Conservation (phyloP, 2,113 vertebrate genomes). For the Lonchura striata region DNA sequence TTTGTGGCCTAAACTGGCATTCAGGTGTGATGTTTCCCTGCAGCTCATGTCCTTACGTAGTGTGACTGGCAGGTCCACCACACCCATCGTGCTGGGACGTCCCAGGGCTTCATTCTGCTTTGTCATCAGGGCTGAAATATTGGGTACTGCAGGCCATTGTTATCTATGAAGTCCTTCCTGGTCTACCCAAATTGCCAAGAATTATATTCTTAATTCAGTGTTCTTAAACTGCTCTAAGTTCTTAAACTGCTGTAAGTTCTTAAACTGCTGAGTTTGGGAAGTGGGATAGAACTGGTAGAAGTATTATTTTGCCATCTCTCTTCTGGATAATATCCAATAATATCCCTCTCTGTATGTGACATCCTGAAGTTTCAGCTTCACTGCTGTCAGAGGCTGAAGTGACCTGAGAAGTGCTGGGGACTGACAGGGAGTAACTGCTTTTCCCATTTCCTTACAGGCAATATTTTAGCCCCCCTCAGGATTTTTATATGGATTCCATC, state of each 20-base stretch:
- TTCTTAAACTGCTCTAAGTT: not conserved
- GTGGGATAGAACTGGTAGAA: not conserved
- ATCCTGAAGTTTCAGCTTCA: not conserved
- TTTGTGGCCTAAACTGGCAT: not conserved
- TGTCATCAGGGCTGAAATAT: not conserved
- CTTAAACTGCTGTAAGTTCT: not conserved
- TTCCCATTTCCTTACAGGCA: constrained; percentile 56
- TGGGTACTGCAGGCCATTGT: not conserved
- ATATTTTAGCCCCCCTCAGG: constrained; percentile 49
- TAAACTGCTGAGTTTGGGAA: not conserved
- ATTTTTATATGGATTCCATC: constrained; percentile 52
- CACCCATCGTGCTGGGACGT: fast-evolving
- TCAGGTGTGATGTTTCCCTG: not conserved
- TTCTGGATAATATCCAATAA: not conserved
- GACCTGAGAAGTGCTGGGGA: not conserved
- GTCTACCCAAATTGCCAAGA: not conserved
- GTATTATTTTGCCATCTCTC: not conserved
- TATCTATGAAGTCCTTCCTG: not conserved
- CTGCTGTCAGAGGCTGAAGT: not conserved
- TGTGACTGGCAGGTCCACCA: not conserved
- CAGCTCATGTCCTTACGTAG: fast-evolving
- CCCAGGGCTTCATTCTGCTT: not conserved
- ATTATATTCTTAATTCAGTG: not conserved
- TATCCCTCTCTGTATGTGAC: not conserved
- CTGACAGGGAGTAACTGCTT: not conserved